Conservation (phyloP, 2,113 vertebrate species). For the Nothocercus nigrocapillus region DNA sequence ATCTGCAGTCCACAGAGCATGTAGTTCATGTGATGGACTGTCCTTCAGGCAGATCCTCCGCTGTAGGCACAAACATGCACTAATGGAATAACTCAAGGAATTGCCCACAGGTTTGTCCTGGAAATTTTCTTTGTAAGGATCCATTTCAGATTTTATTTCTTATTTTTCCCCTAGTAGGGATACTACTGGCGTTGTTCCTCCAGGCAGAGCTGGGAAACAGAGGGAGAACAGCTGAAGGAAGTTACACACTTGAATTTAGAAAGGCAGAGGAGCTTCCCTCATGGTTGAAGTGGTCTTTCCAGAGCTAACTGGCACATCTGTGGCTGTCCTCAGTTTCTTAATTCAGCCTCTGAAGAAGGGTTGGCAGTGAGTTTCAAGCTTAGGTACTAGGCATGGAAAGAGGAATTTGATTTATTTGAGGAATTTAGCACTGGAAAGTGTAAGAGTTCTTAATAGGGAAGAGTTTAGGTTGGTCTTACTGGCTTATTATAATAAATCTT, state of each 20-base stretch:
- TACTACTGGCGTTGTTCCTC: not conserved
- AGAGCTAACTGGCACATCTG: not conserved
- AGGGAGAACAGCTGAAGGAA: not conserved
- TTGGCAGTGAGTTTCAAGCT: not conserved
- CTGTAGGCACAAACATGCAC: slow-evolving; percentile 8
- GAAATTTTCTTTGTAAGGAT: not conserved
- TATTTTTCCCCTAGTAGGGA: accelerated
- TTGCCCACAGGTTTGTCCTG: slow-evolving; percentile 8
- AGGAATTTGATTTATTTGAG: not conserved
- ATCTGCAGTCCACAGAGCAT: slow-evolving; percentile 31
- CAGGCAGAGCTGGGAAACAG: not conserved
- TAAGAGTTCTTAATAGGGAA: not conserved
- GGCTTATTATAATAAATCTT: not conserved
- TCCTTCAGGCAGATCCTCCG: slow-evolving; percentile 29
- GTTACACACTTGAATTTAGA: not conserved
- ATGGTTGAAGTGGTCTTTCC: not conserved
- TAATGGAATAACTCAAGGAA: slow-evolving; percentile 29
- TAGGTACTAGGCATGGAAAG: not conserved
- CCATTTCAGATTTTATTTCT: not conserved
- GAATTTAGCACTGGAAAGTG: not conserved
- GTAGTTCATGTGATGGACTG: slow-evolving; percentile 45
- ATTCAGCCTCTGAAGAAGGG: not conserved
- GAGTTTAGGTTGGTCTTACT: not conserved
- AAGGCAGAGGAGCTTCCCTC: not conserved
- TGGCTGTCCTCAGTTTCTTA: not conserved